phyloP scores from a whole-genome alignment of 2,113 vertebrate genomes.

The Manacus vitellinus region DNA sequence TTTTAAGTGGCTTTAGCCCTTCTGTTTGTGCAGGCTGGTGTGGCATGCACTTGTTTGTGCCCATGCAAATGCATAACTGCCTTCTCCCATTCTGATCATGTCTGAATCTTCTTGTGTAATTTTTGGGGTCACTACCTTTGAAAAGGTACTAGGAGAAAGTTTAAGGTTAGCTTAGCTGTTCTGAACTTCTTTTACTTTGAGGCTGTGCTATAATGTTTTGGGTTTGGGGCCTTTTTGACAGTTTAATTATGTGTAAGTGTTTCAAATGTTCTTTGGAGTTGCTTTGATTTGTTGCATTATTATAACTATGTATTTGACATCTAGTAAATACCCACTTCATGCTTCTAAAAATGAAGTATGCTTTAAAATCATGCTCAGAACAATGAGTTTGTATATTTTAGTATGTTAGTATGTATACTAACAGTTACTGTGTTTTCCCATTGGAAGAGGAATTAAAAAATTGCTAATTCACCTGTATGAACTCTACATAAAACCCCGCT shows the following conservation, averaged over 20 bases:
- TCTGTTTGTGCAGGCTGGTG: rapidly evolving
- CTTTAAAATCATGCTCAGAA: neutral
- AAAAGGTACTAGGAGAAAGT: neutral
- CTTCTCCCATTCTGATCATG: neutral
- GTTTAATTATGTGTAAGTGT: neutral
- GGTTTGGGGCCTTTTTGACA: neutral
- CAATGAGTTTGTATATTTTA: neutral
- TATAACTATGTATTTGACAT: neutral
- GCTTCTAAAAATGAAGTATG: neutral
- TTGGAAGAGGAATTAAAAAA: neutral
- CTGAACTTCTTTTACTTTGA: neutral
- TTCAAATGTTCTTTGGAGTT: neutral
- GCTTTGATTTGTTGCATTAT: neutral
- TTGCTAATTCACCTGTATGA: neutral
- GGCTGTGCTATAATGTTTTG: neutral
- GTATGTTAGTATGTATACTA: too few relatives aligned
- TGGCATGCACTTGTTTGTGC: neutral
- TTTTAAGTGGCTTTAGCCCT: neutral
- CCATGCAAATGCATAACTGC: neutral
- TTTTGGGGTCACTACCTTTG: neutral
- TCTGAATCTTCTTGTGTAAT: rapidly evolving
- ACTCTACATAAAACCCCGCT: neutral
- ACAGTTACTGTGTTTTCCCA: neutral
- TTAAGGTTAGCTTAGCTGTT: neutral
- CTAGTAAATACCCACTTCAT: neutral